These are phyloP conservation scores for Psephotus haematonotus DNA, from an alignment of 2,113 vertebrate genomes.

Conservation along the genomic window DNA sequence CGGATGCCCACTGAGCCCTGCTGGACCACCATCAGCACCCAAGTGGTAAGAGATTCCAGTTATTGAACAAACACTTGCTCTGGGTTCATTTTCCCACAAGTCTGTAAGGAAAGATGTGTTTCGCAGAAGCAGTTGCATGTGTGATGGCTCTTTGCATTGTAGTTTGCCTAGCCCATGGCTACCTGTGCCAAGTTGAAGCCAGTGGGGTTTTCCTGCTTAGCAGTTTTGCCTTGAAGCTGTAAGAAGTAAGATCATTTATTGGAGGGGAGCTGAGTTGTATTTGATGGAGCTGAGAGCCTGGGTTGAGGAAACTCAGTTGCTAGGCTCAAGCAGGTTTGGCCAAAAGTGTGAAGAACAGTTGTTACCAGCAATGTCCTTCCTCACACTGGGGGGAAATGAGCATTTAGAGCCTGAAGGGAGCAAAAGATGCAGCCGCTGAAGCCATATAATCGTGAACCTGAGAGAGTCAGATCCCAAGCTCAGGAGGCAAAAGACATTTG, in stretches of 20 bases:
- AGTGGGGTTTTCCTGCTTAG: neutral
- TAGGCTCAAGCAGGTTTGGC: neutral
- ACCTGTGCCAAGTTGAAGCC: accelerated
- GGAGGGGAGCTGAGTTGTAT: neutral
- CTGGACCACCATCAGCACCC: neutral
- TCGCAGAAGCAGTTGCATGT: accelerated
- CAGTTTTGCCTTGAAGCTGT: neutral
- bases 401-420: neutral
- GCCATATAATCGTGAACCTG: neutral
- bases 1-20: neutral
- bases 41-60: neutral
- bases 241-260: neutral
- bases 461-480: neutral
- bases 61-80: neutral
- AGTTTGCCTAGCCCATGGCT: accelerated
- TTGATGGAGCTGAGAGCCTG: neutral
- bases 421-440: neutral
- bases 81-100: neutral
- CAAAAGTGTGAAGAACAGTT: neutral
- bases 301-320: neutral
- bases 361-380: neutral
- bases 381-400: neutral
- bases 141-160: neutral
- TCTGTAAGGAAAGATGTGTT: neutral
- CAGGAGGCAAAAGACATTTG: neutral